Conservation (phyloP, 2,888 invertebrate species). For the Antheraea yamamai region DNA sequence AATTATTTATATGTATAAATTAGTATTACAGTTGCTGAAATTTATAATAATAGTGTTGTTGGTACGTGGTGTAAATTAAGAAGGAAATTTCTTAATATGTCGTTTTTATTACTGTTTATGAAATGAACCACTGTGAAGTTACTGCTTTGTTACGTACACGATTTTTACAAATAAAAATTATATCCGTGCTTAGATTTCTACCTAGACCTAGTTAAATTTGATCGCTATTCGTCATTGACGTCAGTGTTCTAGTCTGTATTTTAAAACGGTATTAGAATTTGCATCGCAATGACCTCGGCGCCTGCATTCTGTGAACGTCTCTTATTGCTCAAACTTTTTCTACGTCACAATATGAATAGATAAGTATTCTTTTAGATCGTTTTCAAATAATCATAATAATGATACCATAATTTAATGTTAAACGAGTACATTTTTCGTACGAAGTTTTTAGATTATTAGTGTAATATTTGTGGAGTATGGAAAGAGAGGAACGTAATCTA, state of each 20-base stretch:
- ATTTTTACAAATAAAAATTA: background rate
- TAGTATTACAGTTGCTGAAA: background rate
- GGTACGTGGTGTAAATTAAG: background rate
- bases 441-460: no score
- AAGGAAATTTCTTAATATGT: background rate
- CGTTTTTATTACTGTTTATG: background rate
- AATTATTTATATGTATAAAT: no score
- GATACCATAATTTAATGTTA: background rate
- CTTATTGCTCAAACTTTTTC: background rate
- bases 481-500: no score
- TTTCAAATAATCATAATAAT: background rate
- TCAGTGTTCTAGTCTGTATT: constrained; percentile 41
- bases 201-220: constrained; percentile 2
- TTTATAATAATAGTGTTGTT: background rate
- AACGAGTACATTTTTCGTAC: no score
- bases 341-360: background rate
- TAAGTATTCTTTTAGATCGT: background rate
- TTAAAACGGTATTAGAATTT: constrained; percentile 35
- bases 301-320: background rate
- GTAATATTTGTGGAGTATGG: no score
- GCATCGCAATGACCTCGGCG: constrained; percentile 18
- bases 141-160: background rate
- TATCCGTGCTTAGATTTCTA: background rate
- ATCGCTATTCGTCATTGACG: constrained; percentile 32
- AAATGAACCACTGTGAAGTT: background rate